Base-by-base conservation (phyloP, 2,888 invertebrate genomes). In the Melinaea marsaeus region DNA sequence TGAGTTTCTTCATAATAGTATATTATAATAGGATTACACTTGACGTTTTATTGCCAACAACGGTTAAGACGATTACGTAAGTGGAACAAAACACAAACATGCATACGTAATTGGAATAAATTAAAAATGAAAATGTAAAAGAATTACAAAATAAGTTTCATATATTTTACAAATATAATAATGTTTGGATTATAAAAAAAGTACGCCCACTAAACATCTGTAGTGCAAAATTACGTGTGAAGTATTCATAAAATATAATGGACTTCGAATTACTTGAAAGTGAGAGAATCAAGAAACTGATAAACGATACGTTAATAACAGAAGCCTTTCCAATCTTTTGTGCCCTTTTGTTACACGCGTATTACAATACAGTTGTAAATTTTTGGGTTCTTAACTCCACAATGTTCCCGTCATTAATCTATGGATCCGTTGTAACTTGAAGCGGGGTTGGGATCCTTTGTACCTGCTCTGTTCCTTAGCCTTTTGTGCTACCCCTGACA, bases 341-440 rank as follows among this genome's bases (percentile, higher is more conserved):
- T 88, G 78, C 78, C 72, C 86, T 80, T 83, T 90, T 89, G 87
- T 89, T 83, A 70, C 66, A 71, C 70, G 72, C 71, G 66, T 71
- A 78, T 77, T 69, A 90, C 90, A 90, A 90, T 88, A 84, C 85
- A 88, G 88, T 90, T 90, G 90, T 90, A 88, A 90, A 88, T 89
- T 88, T 88, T 89, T 88, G 86, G 88, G 88, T 84, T 88, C 88
- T 89, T 86, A 88, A 88, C 87, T 88, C 85, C 83, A 85, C 86
- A 86, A 87, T 85, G 84, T 86, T 88, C 86, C 83, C 86, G 86
- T 82, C 88, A 86, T 88, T 87, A 88, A 88, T 89, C 86, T 88
- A 85, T 85, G 83, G 77, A 78, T 82, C 85, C 85, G 85, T 81
- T 85, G 89, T 86, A 88, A 90, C 86, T 85, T 77, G 88, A 89